Conservation (phyloP, 2,797 vertebrate genomes). For the Diplodus sargus region DNA sequence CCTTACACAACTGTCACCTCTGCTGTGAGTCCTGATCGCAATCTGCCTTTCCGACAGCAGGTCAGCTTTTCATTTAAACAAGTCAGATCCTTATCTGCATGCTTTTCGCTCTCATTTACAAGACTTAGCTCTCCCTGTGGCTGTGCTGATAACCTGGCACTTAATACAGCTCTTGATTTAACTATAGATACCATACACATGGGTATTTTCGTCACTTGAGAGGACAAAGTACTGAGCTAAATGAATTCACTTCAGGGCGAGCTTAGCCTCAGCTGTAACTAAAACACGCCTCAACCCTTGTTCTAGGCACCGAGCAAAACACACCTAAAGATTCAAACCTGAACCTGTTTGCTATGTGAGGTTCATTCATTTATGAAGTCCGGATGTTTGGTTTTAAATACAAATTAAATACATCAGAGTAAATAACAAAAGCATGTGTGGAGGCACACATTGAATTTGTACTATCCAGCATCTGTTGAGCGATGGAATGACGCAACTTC, state of each 20-base stretch:
- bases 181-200: conserved; percentile 16
- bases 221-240: not conserved
- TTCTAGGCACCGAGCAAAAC: too few species aligned
- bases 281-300: not conserved
- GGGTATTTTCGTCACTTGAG: conserved; percentile 1
- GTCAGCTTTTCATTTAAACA: conserved; percentile 35
- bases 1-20: not conserved
- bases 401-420: conserved; percentile 9
- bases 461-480: not conserved
- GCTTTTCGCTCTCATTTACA: conserved; percentile 41
- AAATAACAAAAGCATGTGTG: conserved; percentile 27
- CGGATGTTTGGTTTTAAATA: not conserved
- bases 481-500: conserved; percentile 14
- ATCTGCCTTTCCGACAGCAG: conserved; percentile 30
- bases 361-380: not conserved
- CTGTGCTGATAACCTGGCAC: conserved; percentile 32
- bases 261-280: not conserved
- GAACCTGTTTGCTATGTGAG: not conserved
- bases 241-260: not conserved
- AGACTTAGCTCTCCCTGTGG: not conserved
- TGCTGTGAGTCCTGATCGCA: conserved; percentile 3
- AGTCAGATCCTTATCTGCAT: conserved; percentile 35
- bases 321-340: not conserved
- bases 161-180: conserved; percentile 16
- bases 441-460: conserved; percentile 3